Evolutionary conservation across 2,113 vertebrate species (phyloP).

Genomic region (Apaloderma vittatum): DNA sequence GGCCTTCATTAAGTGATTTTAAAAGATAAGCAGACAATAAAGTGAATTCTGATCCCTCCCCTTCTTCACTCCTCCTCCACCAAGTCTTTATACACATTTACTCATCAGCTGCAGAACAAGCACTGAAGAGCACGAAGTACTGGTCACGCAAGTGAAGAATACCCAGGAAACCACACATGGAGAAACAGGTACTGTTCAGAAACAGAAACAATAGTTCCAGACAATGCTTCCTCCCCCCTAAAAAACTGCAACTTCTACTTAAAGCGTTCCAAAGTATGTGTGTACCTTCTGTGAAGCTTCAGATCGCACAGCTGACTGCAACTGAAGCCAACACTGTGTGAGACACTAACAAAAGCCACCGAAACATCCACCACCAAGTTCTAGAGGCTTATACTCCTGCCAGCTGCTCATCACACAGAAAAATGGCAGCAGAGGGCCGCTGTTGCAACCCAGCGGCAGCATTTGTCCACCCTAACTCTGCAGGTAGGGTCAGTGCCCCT

Average conservation of each 20-base stretch:
- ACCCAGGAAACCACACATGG: not conserved
- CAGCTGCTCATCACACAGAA: no score
- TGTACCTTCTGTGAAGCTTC: not conserved
- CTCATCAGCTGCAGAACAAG: not conserved
- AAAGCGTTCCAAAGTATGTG: rapidly evolving
- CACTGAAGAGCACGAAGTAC: not conserved
- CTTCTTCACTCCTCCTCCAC: not conserved
- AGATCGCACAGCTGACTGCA: rapidly evolving
- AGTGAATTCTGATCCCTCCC: not conserved
- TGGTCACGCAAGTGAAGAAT: not conserved
- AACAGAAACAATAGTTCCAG: not conserved
- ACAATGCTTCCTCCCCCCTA: not conserved
- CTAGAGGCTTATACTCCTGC: rapidly evolving
- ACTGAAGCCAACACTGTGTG: not conserved
- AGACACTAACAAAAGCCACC: not conserved
- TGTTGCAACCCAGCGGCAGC: not conserved
- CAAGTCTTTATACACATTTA: not conserved
- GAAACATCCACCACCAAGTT: rapidly evolving
- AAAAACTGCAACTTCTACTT: not conserved
- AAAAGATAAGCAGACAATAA: not conserved
- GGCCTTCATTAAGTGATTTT: not conserved
- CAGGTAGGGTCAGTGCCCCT: rapidly evolving
- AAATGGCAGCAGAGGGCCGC: rapidly evolving
- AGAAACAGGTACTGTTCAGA: not conserved
- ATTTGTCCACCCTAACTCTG: rapidly evolving